These are phyloP conservation scores for Mechanitis messenoides DNA, from an alignment of 2,888 invertebrate species.

Conservation along the genomic window DNA sequence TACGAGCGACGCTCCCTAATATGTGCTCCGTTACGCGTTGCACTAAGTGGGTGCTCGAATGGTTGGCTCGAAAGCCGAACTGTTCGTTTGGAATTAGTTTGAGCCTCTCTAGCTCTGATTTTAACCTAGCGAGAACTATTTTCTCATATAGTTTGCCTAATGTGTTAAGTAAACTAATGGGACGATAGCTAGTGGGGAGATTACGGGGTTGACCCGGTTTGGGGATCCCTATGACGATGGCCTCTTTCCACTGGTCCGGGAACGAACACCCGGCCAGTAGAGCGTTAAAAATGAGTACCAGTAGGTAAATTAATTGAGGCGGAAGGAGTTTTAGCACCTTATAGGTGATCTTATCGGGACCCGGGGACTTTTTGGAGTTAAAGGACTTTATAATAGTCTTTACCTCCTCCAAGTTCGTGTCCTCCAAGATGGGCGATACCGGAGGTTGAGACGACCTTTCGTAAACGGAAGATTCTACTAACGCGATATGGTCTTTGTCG, in stretches of 20 bases:
- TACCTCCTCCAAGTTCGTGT: not conserved
- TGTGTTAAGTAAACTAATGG: constrained; percentile 11
- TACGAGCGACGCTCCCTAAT: not conserved
- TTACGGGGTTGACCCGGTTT: constrained; percentile 12
- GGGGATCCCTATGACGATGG: constrained; percentile 22
- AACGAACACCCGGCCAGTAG: constrained; percentile 13
- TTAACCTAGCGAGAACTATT: constrained; percentile 1
- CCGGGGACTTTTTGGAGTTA: constrained; percentile 16
- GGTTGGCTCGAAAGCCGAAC: constrained; percentile 22
- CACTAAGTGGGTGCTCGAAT: constrained; percentile 20
- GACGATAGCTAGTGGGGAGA: constrained; percentile 10
- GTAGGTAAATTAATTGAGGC: not conserved
- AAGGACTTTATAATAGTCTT: no score
- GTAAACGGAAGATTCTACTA: not conserved
- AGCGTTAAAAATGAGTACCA: constrained; percentile 16
- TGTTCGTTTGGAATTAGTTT: constrained; percentile 20
- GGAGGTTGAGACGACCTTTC: no score
- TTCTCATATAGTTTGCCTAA: constrained; percentile 10
- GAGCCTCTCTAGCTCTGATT: not conserved
- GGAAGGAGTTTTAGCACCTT: constrained; percentile 12
- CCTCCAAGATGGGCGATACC: not conserved
- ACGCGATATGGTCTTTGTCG: constrained; percentile 10
- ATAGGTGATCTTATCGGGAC: constrained; percentile 18
- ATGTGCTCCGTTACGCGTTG: constrained; percentile 23
- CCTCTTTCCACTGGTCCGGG: constrained; percentile 21